Evolutionary conservation across 2,888 invertebrate genomes (phyloP).

Genomic region (Cremastinae sp.): DNA sequence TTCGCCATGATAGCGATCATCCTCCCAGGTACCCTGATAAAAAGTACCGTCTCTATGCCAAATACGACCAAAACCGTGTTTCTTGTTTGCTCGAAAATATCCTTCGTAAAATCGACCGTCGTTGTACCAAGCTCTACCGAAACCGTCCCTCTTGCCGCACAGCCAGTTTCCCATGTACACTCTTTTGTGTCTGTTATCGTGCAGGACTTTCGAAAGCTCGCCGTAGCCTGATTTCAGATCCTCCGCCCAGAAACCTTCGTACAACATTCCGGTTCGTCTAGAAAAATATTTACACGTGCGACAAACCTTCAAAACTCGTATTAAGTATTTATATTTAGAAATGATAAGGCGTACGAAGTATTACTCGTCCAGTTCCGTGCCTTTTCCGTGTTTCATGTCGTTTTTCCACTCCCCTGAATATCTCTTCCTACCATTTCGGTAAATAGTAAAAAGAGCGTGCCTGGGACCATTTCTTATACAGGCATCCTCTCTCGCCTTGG

Average conservation of each 20-base stretch:
- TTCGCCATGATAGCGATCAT: constrained; percentile 80
- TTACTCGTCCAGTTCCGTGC: constrained; percentile 66
- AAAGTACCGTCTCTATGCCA: constrained; percentile 83
- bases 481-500: constrained; percentile 51
- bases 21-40: constrained; percentile 84
- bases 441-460: constrained; percentile 82
- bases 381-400: constrained; percentile 80
- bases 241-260: constrained; percentile 84
- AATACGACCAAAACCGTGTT: constrained; percentile 84
- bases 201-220: constrained; percentile 74
- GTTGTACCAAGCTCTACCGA: constrained; percentile 82
- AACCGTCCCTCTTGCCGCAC: constrained; percentile 82
- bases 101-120: constrained; percentile 85
- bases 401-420: constrained; percentile 85
- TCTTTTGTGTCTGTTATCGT: constrained; percentile 52
- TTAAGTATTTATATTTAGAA: not conserved
- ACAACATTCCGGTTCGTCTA: constrained; percentile 76
- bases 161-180: constrained; percentile 84
- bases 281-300: constrained; percentile 3
- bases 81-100: constrained; percentile 79
- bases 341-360: not conserved
- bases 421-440: constrained; percentile 72
- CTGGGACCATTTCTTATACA: constrained; percentile 82
- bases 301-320: not conserved
- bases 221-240: constrained; percentile 84